phyloP scores from a whole-genome alignment of 2,888 invertebrate species.

The Epirrita christyi region DNA sequence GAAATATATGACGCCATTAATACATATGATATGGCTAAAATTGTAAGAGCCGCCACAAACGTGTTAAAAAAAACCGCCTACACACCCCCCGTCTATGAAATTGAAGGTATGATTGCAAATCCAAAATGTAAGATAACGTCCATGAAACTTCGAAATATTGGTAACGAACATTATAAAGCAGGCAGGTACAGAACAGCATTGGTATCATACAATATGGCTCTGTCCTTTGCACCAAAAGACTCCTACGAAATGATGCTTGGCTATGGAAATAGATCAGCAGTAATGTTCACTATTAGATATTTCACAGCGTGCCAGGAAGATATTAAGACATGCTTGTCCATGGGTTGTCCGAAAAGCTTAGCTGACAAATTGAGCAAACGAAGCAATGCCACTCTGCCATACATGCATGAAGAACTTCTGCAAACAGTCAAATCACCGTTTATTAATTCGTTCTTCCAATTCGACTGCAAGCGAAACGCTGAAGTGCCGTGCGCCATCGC shows the following conservation, averaged over 20 bases:
- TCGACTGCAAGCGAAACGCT: slow-evolving; percentile 8
- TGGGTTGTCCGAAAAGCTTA: slow-evolving; percentile 2
- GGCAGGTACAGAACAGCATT: slow-evolving; percentile 6
- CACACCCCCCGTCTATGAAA: neutral
- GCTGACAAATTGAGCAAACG: slow-evolving; percentile 3
- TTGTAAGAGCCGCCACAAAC: slow-evolving; percentile 6
- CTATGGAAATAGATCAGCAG: slow-evolving; percentile 26
- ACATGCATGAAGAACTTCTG: neutral
- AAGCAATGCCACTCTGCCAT: neutral
- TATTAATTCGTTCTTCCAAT: neutral
- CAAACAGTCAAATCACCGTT: too few species aligned
- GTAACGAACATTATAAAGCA: slow-evolving; percentile 13
- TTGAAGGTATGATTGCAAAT: too few species aligned
- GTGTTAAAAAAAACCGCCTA: neutral
- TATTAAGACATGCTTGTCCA: neutral
- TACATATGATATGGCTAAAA: slow-evolving; percentile 14
- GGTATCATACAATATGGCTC: slow-evolving; percentile 15
- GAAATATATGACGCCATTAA: slow-evolving; percentile 23
- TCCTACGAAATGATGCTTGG: slow-evolving; percentile 22
- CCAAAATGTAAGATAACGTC: slow-evolving; percentile 11
- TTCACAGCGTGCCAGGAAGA: slow-evolving; percentile 20
- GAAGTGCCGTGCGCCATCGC: slow-evolving; percentile 19
- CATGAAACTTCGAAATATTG: neutral
- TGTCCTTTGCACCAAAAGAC: slow-evolving; percentile 15
- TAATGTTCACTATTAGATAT: slow-evolving; percentile 13